These are phyloP conservation scores for Drosophila ambigua DNA, from an alignment of 1,140 invertebrate species.

Conservation along the genomic window DNA sequence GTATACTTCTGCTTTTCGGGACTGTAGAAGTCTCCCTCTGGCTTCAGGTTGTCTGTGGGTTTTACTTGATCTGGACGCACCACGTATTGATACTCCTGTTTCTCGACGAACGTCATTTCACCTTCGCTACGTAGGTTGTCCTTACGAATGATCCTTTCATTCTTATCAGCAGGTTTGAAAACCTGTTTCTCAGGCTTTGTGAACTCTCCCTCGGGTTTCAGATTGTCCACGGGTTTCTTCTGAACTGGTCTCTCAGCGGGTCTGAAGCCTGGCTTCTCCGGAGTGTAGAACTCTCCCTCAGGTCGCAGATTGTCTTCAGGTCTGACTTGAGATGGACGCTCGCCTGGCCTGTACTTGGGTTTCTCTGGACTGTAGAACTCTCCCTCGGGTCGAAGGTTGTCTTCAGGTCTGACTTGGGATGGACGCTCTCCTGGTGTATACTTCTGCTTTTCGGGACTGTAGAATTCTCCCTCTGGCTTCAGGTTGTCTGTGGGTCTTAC, in stretches of 20 bases:
- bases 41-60: conserved; percentile 87
- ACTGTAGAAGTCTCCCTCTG: conserved; percentile 85
- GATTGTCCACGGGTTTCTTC: conserved; percentile 85
- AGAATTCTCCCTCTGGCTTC: conserved; percentile 86
- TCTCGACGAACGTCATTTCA: conserved; percentile 85
- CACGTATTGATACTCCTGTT: conserved; percentile 84
- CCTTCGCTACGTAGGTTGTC: conserved; percentile 85
- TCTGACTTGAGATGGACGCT: conserved; percentile 21
- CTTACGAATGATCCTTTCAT: conserved; percentile 78
- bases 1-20: conserved; percentile 84
- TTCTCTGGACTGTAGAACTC: too few relatives aligned
- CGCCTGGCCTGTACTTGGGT: too few relatives aligned
- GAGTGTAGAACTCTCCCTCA: conserved; percentile 85
- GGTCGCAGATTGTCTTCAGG: conserved; percentile 85
- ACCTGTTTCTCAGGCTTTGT: conserved; percentile 73
- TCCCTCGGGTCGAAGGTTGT: too few relatives aligned
- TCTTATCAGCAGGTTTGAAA: conserved; percentile 73
- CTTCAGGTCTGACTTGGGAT: too few relatives aligned
- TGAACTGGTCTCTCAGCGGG: conserved; percentile 84
- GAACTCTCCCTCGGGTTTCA: conserved; percentile 85
- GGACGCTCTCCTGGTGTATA: neutral
- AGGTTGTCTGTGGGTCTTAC: conserved; percentile 86
- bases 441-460: conserved; percentile 70
- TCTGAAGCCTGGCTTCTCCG: conserved; percentile 83
- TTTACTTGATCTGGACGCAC: conserved; percentile 85